Evolutionary conservation across 1,140 invertebrate genomes (phyloP).

Genomic region (Trialeurodes vaporariorum): DNA sequence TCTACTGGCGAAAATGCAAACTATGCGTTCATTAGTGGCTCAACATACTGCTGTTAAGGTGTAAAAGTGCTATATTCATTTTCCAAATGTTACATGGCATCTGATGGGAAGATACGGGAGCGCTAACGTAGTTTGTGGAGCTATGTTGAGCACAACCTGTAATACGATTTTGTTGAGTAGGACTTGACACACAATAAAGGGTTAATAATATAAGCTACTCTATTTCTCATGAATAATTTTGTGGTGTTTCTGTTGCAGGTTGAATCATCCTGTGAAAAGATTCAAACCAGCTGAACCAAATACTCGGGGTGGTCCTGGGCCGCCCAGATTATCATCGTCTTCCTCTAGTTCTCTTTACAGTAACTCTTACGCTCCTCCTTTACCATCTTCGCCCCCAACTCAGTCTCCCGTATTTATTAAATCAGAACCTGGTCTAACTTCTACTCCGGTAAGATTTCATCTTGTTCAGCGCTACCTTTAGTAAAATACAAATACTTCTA

Average conservation of each 20-base stretch:
- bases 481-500: too few species aligned
- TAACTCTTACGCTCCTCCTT: background rate
- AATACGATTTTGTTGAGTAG: too few species aligned
- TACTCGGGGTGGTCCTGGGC: background rate
- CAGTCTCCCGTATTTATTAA: slow-evolving; percentile 30
- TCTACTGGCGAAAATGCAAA: too few species aligned
- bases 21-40: too few species aligned
- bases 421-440: slow-evolving; percentile 32
- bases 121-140: too few species aligned
- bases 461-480: too few species aligned
- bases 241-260: slow-evolving; percentile 36
- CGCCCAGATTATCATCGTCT: background rate
- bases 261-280: slow-evolving; percentile 77
- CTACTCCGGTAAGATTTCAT: background rate
- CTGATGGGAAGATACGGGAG: too few species aligned
- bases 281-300: slow-evolving; percentile 42
- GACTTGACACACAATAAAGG: too few species aligned
- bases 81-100: too few species aligned
- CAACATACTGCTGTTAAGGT: too few species aligned
- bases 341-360: background rate
- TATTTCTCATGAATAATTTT: background rate
- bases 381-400: slow-evolving; percentile 3
- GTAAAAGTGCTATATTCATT: too few species aligned
- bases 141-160: too few species aligned
- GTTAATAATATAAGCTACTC: background rate